These are phyloP conservation scores for Chloropsis hardwickii DNA, from an alignment of 2,113 vertebrate genomes.

Conservation along the genomic window DNA sequence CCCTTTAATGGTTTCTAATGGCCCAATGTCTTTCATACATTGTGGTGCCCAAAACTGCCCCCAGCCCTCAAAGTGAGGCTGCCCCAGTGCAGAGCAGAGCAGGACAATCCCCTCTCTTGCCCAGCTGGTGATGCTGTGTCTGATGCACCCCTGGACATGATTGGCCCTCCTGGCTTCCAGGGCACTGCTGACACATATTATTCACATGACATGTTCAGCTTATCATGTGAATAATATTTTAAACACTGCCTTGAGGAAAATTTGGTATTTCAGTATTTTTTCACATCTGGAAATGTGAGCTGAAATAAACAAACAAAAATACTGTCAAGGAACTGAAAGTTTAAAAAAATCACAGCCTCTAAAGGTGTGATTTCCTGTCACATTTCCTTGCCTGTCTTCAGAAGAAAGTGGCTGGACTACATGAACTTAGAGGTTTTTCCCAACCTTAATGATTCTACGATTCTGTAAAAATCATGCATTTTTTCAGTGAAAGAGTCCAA, in stretches of 20 bases:
- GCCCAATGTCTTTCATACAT: not conserved
- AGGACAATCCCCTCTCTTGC: not conserved
- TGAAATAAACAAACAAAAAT: not conserved
- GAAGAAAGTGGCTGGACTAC: not conserved
- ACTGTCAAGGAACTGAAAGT: not conserved
- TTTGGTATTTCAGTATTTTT: not conserved
- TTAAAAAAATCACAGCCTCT: not conserved
- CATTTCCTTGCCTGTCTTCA: not conserved
- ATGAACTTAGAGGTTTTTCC: not conserved
- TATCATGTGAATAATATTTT: not conserved
- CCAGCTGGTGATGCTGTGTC: fast-evolving
- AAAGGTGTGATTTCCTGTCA: not conserved
- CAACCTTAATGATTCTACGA: fast-evolving
- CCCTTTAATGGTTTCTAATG: fast-evolving
- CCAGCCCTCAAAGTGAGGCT: fast-evolving
- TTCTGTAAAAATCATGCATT: not conserved
- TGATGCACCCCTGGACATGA: fast-evolving
- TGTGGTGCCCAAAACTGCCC: fast-evolving
- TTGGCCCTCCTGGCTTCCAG: not conserved
- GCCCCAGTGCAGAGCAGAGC: fast-evolving
- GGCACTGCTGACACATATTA: not conserved
- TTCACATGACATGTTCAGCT: not conserved
- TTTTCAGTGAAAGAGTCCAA: not conserved
- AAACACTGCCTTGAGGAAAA: not conserved
- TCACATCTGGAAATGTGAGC: not conserved